Evolutionary conservation across 2,113 vertebrate species (phyloP).

Genomic region (Phodopus roborovskii): DNA sequence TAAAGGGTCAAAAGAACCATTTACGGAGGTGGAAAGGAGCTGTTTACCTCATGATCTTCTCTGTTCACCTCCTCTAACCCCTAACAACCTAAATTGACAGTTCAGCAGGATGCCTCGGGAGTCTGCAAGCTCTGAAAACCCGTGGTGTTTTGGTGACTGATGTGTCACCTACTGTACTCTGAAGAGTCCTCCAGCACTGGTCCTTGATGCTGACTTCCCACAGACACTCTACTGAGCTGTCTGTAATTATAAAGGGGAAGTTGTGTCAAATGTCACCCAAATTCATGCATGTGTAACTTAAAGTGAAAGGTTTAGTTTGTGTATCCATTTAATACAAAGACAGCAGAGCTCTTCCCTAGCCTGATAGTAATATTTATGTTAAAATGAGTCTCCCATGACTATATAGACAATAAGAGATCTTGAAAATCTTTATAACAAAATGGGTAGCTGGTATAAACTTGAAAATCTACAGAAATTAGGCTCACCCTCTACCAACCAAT

Average conservation of each 20-base stretch:
- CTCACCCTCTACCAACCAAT: background rate
- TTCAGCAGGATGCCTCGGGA: background rate
- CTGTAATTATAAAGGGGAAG: background rate
- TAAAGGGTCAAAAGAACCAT: background rate
- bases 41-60: background rate
- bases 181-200: background rate
- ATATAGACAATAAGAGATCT: background rate
- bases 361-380: background rate
- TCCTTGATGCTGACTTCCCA: background rate
- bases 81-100: background rate
- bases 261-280: background rate
- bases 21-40: background rate
- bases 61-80: background rate
- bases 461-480: background rate
- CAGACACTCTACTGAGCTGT: background rate
- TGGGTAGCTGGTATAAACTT: background rate
- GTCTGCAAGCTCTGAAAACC: background rate
- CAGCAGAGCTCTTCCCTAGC: background rate
- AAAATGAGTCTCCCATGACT: slow-evolving; percentile 32
- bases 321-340: background rate
- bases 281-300: background rate
- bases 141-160: background rate
- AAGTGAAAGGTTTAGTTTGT: background rate
- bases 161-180: background rate
- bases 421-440: background rate